Conservation (phyloP, 2,113 vertebrate genomes). For the Aptenodytes forsteri region DNA sequence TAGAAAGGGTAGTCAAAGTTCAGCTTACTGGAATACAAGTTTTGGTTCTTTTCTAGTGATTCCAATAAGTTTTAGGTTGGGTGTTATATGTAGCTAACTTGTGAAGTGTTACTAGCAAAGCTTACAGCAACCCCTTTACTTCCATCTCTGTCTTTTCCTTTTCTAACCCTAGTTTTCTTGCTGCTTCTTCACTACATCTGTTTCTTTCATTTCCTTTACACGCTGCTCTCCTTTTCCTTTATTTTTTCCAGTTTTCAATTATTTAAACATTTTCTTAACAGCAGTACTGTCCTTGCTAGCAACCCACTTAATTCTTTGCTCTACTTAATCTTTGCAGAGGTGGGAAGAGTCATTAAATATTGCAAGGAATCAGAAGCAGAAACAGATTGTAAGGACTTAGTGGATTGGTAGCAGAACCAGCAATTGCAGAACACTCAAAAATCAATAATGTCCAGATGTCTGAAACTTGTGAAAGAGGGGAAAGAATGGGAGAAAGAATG, state of each 20-base stretch:
- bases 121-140: background rate
- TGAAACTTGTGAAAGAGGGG: background rate
- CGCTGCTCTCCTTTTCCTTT: background rate
- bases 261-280: background rate
- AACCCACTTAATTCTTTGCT: background rate
- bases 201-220: background rate
- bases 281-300: background rate
- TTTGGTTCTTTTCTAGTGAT: background rate
- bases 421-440: background rate
- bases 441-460: background rate
- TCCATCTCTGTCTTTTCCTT: background rate
- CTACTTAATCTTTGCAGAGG: background rate
- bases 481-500: background rate
- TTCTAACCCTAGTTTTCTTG: background rate
- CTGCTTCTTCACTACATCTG: background rate
- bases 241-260: background rate
- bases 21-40: background rate
- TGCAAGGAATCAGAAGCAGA: background rate
- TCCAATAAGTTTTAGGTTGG: background rate
- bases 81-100: rapidly evolving
- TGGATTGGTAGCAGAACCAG: background rate
- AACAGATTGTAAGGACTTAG: background rate
- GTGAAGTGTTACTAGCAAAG: background rate
- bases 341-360: background rate
- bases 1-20: background rate